Conservation (phyloP, 2,888 invertebrate species). For the Leptinotarsa tumamoca region DNA sequence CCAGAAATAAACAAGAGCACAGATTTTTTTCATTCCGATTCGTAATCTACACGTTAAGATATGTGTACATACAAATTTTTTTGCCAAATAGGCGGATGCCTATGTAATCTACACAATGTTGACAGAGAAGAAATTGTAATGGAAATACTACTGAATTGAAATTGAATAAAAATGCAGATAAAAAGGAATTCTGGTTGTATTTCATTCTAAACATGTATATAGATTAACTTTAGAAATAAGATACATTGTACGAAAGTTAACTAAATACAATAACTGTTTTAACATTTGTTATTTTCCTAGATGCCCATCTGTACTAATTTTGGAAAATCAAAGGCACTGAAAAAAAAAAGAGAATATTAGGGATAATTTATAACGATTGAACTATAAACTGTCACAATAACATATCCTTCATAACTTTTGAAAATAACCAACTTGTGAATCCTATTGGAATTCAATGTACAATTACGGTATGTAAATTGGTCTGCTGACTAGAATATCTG, state of each 20-base stretch:
- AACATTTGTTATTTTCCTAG: not conserved
- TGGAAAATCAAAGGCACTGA: conserved; percentile 10
- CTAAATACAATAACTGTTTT: not conserved
- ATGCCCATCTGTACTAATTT: not conserved
- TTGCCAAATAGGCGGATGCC: too few relatives aligned
- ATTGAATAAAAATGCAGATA: not conserved
- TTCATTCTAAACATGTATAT: not conserved
- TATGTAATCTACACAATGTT: too few relatives aligned
- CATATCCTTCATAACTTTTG: not conserved
- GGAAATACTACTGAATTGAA: not conserved
- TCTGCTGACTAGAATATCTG: too few relatives aligned
- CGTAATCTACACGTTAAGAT: too few relatives aligned
- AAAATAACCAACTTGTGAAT: not conserved
- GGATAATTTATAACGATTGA: not conserved
- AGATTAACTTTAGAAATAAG: conserved; percentile 11
- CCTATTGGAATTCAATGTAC: too few relatives aligned
- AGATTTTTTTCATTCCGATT: too few relatives aligned
- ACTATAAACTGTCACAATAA: not conserved
- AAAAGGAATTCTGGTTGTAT: not conserved
- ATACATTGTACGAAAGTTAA: conserved; percentile 6
- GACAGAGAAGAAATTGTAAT: too few relatives aligned
- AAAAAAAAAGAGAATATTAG: not conserved
- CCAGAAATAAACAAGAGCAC: too few relatives aligned
- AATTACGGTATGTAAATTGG: too few relatives aligned
- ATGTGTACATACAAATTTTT: too few relatives aligned